Evolutionary conservation across 2,888 invertebrate genomes (phyloP).

Genomic region (Scaeva pyrastri): DNA sequence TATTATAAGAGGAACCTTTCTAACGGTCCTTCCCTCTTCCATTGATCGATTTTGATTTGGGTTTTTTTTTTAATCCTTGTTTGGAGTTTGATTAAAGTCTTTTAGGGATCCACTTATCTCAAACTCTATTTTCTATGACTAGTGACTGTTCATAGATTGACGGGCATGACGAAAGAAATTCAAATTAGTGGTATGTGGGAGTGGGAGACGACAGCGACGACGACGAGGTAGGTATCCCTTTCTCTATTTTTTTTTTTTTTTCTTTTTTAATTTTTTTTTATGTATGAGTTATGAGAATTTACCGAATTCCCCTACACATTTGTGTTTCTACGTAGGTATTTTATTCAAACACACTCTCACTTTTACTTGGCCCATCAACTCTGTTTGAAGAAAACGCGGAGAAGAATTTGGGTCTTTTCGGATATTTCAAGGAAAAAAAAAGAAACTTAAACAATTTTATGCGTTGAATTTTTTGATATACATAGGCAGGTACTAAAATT

Average conservation of each 20-base stretch:
- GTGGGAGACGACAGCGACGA: slow-evolving; percentile 7
- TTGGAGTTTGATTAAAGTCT: slow-evolving; percentile 34
- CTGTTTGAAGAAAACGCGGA: slow-evolving; percentile 23
- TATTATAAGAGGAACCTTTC: background rate
- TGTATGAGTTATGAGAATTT: slow-evolving; percentile 50
- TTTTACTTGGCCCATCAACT: slow-evolving; percentile 61
- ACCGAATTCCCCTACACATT: slow-evolving; percentile 65
- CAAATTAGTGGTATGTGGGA: slow-evolving; percentile 31
- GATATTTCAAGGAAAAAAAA: slow-evolving; percentile 31
- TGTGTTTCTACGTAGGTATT: slow-evolving; percentile 27
- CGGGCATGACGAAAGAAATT: slow-evolving; percentile 36
- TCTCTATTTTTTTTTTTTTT: slow-evolving; percentile 33
- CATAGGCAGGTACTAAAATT: background rate
- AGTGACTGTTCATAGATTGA: slow-evolving; percentile 47
- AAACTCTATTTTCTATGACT: slow-evolving; percentile 40
- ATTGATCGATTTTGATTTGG: slow-evolving; percentile 19
- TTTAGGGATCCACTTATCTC: slow-evolving; percentile 38
- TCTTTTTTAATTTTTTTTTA: slow-evolving; percentile 17
- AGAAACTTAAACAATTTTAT: slow-evolving; percentile 49
- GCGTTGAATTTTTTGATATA: background rate
- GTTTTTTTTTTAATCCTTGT: slow-evolving; percentile 18
- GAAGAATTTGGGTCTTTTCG: slow-evolving; percentile 30
- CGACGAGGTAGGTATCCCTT: slow-evolving; percentile 54
- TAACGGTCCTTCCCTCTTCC: background rate
- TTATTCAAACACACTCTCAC: slow-evolving; percentile 71